Base-by-base conservation (phyloP, 2,797 vertebrate species). In the Brachyalestes nurse region DNA sequence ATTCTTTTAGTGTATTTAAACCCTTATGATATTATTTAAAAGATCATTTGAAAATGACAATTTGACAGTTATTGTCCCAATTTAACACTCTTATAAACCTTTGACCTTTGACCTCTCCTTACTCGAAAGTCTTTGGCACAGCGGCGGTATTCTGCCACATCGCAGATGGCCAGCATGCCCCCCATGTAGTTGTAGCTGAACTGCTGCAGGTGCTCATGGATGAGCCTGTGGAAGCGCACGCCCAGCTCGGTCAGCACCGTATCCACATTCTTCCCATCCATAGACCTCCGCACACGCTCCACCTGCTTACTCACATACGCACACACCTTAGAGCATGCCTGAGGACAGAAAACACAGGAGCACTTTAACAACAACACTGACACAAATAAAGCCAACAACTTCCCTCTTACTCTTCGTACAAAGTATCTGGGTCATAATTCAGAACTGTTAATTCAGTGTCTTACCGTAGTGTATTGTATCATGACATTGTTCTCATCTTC, bases 261-360 rank as follows among this genome's bases (percentile, higher is more conserved):
- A 91, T 99, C 98, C 86, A 99, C 98, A 0, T 99, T 99, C 88
- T 99, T 99, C 47, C 98, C 98, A 79, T 99, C 98, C 98, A 99
- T 99, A 82, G 97, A 99, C 84, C 95, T 96, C 71, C 97, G 95
- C 64, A 99, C 96, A 58, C 97, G 97, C 87, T 98, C 97, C 90
- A 99, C 97, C 92, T 99, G 98, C 78, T 96, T 97, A 86, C 96
- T 95, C 86, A 99, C 95, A 86, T 98, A 99, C 88, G 91, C 89
- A 74, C 98, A 99, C 49, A 99, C 97, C 93, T 99, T 99, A 85
- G 95, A 95, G 91, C 98, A 99, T 60, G 98, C 98, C 98, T 99
- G 88, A 34, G 40, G 38, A 78, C 6, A 53, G n/a, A 62, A 47
- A n/a, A 67, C 72, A 38, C 62, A 34, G 2, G 6, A 62, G 0